Percentiles rank a stretch among this genome's conserved stretches.
phyloP scores from a whole-genome alignment of 2,113 vertebrate species.

The Stigmatopora nigra region DNA sequence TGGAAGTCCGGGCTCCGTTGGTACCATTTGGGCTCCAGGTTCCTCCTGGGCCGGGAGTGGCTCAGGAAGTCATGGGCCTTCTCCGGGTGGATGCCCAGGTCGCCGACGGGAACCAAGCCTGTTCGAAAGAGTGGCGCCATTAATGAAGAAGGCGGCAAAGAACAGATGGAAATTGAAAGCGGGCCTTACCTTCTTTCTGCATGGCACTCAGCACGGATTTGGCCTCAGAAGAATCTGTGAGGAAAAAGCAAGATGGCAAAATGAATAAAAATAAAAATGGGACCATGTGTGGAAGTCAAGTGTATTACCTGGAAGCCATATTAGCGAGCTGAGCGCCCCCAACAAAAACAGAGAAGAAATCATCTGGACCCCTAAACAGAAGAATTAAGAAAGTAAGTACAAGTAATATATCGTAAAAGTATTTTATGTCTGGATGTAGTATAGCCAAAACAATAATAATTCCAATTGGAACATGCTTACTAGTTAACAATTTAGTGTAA shows the following conservation, averaged over 20 bases:
- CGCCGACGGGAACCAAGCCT: conserved; percentile 51
- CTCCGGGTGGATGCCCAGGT: conserved; percentile 44
- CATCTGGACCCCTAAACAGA: conserved; percentile 54
- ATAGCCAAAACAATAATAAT: too few relatives aligned
- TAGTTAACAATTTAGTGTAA: too few relatives aligned
- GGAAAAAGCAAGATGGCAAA: neutral
- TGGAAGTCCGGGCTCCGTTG: conserved; percentile 71
- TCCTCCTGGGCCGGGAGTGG: conserved; percentile 63
- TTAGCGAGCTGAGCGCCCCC: conserved; percentile 49
- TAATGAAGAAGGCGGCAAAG: neutral
- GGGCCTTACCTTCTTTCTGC: conserved; percentile 56
- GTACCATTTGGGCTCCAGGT: conserved; percentile 66
- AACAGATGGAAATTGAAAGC: neutral
- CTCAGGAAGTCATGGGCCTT: conserved; percentile 66
- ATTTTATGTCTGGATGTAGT: too few relatives aligned
- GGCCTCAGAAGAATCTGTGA: conserved; percentile 55
- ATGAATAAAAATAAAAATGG: neutral
- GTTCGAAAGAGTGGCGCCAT: conserved; percentile 7
- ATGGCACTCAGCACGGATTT: conserved; percentile 62
- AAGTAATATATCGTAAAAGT: neutral
- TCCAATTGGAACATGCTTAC: too few relatives aligned
- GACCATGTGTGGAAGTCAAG: too few relatives aligned
- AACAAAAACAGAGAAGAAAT: conserved; percentile 39
- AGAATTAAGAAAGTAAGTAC: neutral
- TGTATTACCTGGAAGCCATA: conserved; percentile 58